Conservation (phyloP, 2,797 vertebrate genomes). For the Toxotes lorentzi region DNA sequence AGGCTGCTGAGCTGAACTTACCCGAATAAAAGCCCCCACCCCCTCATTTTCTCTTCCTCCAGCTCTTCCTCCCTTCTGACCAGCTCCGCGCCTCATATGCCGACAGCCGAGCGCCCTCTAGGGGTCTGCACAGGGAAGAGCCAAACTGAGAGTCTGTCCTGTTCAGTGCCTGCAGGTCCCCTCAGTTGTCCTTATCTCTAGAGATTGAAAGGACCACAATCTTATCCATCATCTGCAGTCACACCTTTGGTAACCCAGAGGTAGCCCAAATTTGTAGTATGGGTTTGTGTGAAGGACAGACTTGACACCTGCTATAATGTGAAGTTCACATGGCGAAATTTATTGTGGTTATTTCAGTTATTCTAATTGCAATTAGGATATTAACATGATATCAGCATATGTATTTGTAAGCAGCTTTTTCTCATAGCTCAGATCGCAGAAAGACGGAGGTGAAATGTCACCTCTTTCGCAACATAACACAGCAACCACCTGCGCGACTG, state of each 20-base stretch:
- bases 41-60: constrained; percentile 21
- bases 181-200: constrained; percentile 28
- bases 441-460: background rate
- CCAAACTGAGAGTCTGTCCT: constrained; percentile 44
- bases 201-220: constrained; percentile 35
- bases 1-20: constrained; percentile 87
- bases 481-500: constrained; percentile 6
- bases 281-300: constrained; percentile 32
- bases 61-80: constrained; percentile 45
- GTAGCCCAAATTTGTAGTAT: constrained; percentile 7
- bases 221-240: constrained; percentile 29
- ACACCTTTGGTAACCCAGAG: constrained; percentile 10
- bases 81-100: constrained; percentile 42
- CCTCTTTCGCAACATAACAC: constrained; percentile 2
- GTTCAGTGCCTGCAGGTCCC: constrained; percentile 55
- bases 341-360: background rate
- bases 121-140: constrained; percentile 66
- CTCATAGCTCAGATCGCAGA: constrained; percentile 1
- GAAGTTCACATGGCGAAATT: constrained; percentile 33
- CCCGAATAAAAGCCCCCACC: constrained; percentile 86
- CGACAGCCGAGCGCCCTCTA: constrained; percentile 61
- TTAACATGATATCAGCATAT: constrained; percentile 8
- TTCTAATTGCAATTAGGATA: constrained; percentile 24
- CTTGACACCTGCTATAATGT: constrained; percentile 47
- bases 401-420: constrained; percentile 25